These are phyloP conservation scores for Manis pentadactyla DNA, from an alignment of 2,797 vertebrate genomes.

Conservation along the genomic window DNA sequence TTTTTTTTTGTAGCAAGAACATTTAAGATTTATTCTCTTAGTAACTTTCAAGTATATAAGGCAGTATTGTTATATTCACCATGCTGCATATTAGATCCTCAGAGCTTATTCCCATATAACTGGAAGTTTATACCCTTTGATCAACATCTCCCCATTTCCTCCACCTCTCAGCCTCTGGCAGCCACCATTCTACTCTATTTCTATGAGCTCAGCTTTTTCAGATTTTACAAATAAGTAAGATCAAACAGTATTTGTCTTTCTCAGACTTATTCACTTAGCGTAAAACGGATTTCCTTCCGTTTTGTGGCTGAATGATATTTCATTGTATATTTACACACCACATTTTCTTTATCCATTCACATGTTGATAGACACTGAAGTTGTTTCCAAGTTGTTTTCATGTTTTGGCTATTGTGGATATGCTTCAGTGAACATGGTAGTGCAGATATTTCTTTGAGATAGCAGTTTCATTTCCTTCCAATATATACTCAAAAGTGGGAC, in stretches of 20 bases:
- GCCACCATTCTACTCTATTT: neutral
- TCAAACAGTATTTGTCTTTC: neutral
- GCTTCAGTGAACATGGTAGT: neutral
- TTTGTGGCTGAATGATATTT: neutral
- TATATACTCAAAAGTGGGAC: neutral
- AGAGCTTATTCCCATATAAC: neutral
- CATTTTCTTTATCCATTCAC: neutral
- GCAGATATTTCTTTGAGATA: neutral
- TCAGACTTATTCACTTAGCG: neutral
- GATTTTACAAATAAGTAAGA: neutral
- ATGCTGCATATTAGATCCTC: neutral
- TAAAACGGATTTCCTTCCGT: neutral
- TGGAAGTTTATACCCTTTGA: neutral
- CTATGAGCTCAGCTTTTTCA: neutral
- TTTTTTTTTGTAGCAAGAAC: neutral
- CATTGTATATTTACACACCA: neutral
- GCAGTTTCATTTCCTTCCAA: neutral
- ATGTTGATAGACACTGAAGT: neutral
- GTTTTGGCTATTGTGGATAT: neutral
- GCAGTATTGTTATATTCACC: neutral
- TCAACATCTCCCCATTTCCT: neutral
- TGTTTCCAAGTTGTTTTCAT: neutral
- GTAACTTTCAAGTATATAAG: neutral
- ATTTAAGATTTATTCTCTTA: neutral
- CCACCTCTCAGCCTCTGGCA: neutral